phyloP scores from a whole-genome alignment of 2,888 invertebrate species.

The Adelphocoris suturalis region DNA sequence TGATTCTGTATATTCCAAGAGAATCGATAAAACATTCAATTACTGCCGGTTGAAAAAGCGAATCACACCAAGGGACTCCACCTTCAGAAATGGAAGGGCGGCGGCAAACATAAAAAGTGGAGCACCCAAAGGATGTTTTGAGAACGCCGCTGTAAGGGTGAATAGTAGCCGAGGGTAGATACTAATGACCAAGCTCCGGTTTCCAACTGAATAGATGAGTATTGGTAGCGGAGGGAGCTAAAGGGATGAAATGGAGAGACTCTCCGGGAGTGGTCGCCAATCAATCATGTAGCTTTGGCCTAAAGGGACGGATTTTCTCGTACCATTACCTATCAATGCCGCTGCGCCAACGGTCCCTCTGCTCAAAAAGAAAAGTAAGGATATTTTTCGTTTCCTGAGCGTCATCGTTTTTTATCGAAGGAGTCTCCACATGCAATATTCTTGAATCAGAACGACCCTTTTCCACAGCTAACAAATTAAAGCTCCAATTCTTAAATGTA shows the following conservation, averaged over 20 bases:
- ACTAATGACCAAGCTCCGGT: slow-evolving; percentile 27
- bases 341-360: background rate
- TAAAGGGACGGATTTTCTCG: slow-evolving; percentile 31
- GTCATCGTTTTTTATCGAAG: too few relatives aligned
- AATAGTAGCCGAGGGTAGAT: slow-evolving; percentile 3
- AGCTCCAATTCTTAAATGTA: too few relatives aligned
- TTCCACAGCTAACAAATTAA: too few relatives aligned
- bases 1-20: too few relatives aligned
- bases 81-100: background rate
- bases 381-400: background rate
- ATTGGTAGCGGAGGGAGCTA: background rate
- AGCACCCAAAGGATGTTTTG: slow-evolving; percentile 1
- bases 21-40: background rate
- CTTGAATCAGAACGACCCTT: too few relatives aligned
- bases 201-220: slow-evolving; percentile 35
- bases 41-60: background rate
- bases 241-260: slow-evolving; percentile 21
- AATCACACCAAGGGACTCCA: background rate
- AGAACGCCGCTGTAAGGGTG: background rate
- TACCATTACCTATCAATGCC: slow-evolving; percentile 27
- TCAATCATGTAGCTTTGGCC: slow-evolving; percentile 18
- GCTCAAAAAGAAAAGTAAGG: background rate
- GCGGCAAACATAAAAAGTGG: slow-evolving; percentile 13
- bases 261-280: background rate
- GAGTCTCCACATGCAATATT: too few relatives aligned